A percentile compares a stretch with the other conserved stretches of the same genome.
Conservation (phyloP, 2,797 vertebrate genomes). For the Amblyraja radiata region DNA sequence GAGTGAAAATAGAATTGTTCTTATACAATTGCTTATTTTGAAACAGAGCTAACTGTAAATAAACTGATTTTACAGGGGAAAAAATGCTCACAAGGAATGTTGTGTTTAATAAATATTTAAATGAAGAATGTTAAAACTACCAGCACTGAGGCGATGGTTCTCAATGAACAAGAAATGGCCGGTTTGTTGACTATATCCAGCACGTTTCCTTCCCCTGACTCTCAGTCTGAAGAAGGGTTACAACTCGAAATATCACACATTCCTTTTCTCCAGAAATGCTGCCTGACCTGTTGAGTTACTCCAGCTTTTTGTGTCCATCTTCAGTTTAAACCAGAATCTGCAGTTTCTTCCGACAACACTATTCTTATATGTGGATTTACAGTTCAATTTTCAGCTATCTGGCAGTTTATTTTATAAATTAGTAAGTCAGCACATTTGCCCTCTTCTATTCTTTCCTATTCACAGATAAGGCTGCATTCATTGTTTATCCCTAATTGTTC, state of each 20-base stretch:
- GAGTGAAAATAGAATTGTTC: neutral
- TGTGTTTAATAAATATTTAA: slow-evolving; percentile 20
- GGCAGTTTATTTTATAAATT: neutral
- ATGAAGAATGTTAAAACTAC: neutral
- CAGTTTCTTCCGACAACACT: neutral
- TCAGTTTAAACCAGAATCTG: no score
- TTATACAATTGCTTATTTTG: neutral
- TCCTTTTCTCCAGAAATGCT: no score
- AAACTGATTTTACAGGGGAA: neutral
- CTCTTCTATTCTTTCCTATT: neutral
- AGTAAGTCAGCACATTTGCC: neutral
- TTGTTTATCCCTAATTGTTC: no score
- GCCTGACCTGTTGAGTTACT: no score
- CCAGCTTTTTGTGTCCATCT: no score
- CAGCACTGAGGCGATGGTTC: neutral
- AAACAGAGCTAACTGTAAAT: neutral
- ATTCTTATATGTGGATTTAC: neutral
- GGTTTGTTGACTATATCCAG: neutral
- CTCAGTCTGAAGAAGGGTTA: no score
- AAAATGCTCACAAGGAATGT: neutral
- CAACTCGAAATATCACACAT: no score
- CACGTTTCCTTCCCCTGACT: no score
- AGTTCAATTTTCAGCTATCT: neutral
- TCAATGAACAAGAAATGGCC: neutral
- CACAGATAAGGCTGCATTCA: no score